Evolutionary conservation across 1,140 invertebrate genomes (phyloP).

Genomic region (Asbolus verrucosus): DNA sequence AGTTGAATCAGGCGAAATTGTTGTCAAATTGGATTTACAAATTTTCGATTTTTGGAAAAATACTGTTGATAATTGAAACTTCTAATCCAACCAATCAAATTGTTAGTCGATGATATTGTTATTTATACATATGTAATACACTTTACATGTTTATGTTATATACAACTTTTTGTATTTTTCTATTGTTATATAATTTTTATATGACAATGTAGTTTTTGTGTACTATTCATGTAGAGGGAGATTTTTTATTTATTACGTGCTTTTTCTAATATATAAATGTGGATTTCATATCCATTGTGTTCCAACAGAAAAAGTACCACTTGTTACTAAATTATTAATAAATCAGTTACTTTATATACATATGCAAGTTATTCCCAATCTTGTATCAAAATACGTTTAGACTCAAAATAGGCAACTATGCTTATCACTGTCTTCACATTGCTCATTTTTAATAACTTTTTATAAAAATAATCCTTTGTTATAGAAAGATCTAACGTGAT

Average conservation of each 20-base stretch:
- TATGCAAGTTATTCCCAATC: too few species aligned
- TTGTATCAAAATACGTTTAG: too few species aligned
- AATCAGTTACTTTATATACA: background rate
- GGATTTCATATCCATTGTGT: constrained; percentile 34
- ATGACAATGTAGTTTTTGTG: constrained; percentile 17
- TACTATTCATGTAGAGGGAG: background rate
- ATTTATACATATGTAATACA: constrained; percentile 30
- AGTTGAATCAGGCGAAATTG: constrained; percentile 78
- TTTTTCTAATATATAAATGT: constrained; percentile 19
- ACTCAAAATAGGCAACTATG: too few species aligned
- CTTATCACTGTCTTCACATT: too few species aligned
- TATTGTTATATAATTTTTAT: constrained; percentile 36
- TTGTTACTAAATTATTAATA: too few species aligned
- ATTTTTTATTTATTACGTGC: constrained; percentile 21
- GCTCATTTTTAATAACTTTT: too few species aligned
- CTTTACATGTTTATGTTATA: constrained; percentile 16
- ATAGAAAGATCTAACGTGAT: too few species aligned
- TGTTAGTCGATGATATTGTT: constrained; percentile 36
- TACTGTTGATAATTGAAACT: constrained; percentile 28
- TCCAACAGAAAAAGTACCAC: constrained; percentile 24
- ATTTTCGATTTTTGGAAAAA: constrained; percentile 71
- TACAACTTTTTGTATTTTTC: constrained; percentile 31
- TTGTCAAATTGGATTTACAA: constrained; percentile 81
- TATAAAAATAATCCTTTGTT: too few species aligned
- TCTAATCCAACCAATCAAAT: constrained; percentile 31